Evolutionary conservation across 2,888 invertebrate genomes (phyloP).

Genomic region (Furcula furcula): DNA sequence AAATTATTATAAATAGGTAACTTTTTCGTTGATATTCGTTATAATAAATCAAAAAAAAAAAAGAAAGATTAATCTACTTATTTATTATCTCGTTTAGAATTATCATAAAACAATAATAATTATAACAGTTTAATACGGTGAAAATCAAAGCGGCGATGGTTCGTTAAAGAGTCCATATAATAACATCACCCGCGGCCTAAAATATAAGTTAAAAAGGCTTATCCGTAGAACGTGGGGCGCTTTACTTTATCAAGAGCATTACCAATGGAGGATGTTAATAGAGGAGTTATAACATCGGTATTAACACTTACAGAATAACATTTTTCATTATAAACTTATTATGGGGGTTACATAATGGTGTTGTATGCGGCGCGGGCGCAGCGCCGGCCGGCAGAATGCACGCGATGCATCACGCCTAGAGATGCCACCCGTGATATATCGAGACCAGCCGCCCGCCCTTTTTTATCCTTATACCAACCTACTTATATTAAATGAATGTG

Average conservation of each 20-base stretch:
- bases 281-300: constrained; percentile 43
- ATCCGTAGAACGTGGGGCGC: constrained; percentile 16
- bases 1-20: too few relatives aligned
- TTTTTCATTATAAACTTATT: constrained; percentile 64
- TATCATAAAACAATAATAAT: too few relatives aligned
- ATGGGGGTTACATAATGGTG: constrained; percentile 43
- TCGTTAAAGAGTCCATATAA: constrained; percentile 12
- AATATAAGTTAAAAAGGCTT: constrained; percentile 18
- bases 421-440: neutral
- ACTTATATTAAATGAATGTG: neutral
- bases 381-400: constrained; percentile 9
- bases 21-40: too few relatives aligned
- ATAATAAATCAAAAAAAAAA: too few relatives aligned
- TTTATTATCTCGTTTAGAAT: too few relatives aligned
- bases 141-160: constrained; percentile 15
- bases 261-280: too few relatives aligned
- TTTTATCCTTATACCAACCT: neutral
- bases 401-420: constrained; percentile 1
- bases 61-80: too few relatives aligned
- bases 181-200: constrained; percentile 16
- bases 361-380: constrained; percentile 31
- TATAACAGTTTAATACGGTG: constrained; percentile 4
- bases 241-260: constrained; percentile 31
- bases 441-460: neutral
- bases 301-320: constrained; percentile 46